Evolutionary conservation across 2,888 invertebrate genomes (phyloP).

Genomic region (Ganaspis brasiliensis): DNA sequence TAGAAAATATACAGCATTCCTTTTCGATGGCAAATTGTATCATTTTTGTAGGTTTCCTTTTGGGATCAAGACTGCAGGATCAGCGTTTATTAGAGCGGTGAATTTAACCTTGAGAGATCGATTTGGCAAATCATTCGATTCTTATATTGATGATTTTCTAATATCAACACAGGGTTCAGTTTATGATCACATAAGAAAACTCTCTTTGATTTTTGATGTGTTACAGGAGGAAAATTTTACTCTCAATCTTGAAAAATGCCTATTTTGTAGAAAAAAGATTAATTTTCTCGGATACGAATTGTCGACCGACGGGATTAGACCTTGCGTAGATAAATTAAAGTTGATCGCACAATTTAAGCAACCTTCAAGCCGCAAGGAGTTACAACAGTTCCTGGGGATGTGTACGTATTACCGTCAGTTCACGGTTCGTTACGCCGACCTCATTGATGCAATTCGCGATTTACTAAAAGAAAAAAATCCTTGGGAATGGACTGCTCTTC

Average conservation of each 20-base stretch:
- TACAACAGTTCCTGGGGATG: constrained; percentile 41
- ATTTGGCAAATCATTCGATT: background rate
- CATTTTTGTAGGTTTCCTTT: background rate
- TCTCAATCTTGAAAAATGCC: constrained; percentile 62
- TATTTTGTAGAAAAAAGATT: constrained; percentile 53
- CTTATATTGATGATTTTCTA: background rate
- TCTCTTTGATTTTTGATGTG: background rate
- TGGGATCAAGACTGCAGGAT: too few relatives aligned
- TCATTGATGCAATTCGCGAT: constrained; percentile 51
- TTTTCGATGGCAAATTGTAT: background rate
- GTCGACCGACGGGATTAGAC: constrained; percentile 48
- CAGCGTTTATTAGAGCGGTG: background rate
- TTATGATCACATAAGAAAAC: background rate
- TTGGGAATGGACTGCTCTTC: constrained; percentile 55
- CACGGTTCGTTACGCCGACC: constrained; percentile 40
- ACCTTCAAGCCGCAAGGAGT: constrained; percentile 63
- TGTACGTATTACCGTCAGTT: constrained; percentile 56
- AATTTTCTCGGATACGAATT: constrained; percentile 51
- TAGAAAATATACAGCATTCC: constrained; percentile 3
- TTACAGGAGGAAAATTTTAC: constrained; percentile 60
- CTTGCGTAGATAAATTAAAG: constrained; percentile 49
- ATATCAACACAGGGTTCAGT: background rate
- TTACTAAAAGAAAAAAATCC: constrained; percentile 46
- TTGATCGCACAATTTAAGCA: constrained; percentile 62
- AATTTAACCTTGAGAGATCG: background rate